phyloP scores from a whole-genome alignment of 1,140 invertebrate genomes.

The Drosophila suzukii region DNA sequence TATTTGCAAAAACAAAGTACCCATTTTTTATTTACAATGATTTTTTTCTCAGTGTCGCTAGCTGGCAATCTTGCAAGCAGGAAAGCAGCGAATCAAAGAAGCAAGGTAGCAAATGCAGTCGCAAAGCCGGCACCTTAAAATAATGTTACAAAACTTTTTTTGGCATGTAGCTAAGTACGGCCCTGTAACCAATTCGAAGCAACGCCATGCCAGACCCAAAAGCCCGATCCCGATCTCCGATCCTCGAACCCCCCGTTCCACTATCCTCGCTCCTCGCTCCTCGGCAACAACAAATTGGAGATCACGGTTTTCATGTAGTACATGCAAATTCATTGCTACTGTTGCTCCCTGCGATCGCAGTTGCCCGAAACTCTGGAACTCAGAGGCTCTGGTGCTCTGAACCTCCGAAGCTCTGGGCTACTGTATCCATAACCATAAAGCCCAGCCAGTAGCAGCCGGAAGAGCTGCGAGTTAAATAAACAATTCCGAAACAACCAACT shows the following conservation, averaged over 20 bases:
- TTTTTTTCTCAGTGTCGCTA: slow-evolving; percentile 6
- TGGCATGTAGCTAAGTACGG: slow-evolving; percentile 72
- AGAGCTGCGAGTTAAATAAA: slow-evolving; percentile 71
- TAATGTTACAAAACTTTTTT: slow-evolving; percentile 80
- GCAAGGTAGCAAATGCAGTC: slow-evolving; percentile 35
- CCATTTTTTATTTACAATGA: too few relatives aligned
- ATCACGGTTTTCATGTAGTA: slow-evolving; percentile 84
- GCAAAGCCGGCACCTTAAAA: slow-evolving; percentile 74
- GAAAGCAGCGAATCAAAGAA: not conserved
- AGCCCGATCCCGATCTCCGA: slow-evolving; percentile 15
- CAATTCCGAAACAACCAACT: slow-evolving; percentile 65
- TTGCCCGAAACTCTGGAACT: not conserved
- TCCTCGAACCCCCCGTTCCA: slow-evolving; percentile 9
- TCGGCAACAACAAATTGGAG: slow-evolving; percentile 77
- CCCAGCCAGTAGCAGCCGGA: slow-evolving; percentile 53
- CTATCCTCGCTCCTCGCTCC: not conserved
- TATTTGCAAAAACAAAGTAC: not conserved
- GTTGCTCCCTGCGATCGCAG: slow-evolving; percentile 54
- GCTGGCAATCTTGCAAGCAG: slow-evolving; percentile 5
- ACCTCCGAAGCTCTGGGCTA: slow-evolving; percentile 18
- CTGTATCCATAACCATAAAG: slow-evolving; percentile 78
- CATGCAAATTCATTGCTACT: slow-evolving; percentile 84
- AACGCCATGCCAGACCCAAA: slow-evolving; percentile 41
- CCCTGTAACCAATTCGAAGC: slow-evolving; percentile 70
- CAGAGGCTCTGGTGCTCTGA: not conserved